Evolutionary conservation across 2,888 invertebrate species (phyloP).

Genomic region (Spilosoma lubricipeda): DNA sequence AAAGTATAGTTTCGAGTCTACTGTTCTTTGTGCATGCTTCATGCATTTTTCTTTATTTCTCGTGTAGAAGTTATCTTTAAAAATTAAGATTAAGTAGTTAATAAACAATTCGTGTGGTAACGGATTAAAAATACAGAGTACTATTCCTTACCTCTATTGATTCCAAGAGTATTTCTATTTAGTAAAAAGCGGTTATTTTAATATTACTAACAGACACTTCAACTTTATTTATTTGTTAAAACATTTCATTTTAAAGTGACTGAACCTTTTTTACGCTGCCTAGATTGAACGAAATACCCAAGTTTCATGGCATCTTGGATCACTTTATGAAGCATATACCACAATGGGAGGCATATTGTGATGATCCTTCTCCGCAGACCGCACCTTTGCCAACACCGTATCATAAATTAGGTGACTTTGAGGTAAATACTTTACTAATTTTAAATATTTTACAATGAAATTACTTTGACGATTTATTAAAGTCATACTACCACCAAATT

Average conservation of each 20-base stretch:
- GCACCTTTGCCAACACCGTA: constrained; percentile 90
- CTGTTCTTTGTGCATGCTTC: no score
- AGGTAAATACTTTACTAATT: constrained; percentile 56
- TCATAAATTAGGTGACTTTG: constrained; percentile 87
- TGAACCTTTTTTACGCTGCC: not conserved
- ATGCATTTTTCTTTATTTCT: no score
- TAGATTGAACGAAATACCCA: constrained; percentile 79
- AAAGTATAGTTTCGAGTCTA: no score
- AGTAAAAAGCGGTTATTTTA: no score
- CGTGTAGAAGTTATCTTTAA: no score
- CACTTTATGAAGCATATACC: constrained; percentile 86
- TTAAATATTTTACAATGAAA: not conserved
- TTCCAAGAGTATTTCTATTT: no score
- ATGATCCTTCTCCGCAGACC: constrained; percentile 91
- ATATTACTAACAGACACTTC: no score
- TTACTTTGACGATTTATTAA: not conserved
- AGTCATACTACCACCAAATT: not conserved
- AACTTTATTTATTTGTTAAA: no score
- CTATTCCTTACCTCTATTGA: no score
- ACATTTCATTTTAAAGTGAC: not conserved
- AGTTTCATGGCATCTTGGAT: constrained; percentile 88
- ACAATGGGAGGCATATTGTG: constrained; percentile 91
- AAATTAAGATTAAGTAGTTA: no score
- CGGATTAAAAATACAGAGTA: no score
- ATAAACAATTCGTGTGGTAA: no score